Evolutionary conservation across 2,113 vertebrate genomes (phyloP), one percentile per base, ranked within the genome.

Genomic region (Mesocricetus auratus): DNA sequence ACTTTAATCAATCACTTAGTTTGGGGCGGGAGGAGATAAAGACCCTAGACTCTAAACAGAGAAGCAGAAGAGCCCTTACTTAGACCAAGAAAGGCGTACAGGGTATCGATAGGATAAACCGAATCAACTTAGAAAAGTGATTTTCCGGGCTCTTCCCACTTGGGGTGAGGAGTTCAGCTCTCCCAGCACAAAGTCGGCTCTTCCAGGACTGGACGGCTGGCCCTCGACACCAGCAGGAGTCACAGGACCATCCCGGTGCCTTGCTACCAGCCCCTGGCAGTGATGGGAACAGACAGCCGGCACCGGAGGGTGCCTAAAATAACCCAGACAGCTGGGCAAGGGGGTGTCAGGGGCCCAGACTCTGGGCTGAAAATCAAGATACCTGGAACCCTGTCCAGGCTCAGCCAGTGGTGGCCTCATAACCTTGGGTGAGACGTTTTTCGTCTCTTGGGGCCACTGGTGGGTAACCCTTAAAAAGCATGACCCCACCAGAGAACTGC

Each of bases 261-360:
- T 85, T 75, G 31, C 77, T 82, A 69, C 86, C 89, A 77, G 78
- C 71, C 83, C 62, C 0, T 1, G 62, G 15, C 78, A 60, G 39
- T 4, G 69, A 47, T 77, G 95, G 94, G 94, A 86, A 73, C 89
- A 93, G 94, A 86, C 94, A 93, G 96, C 97, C 97, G 96, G 95
- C 96, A 92, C 2, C 0, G 68, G 96, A 94, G 29, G 53, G 62
- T 68, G 78, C 89, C 96, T 92, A 89, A 97, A 98, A 97, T 97
- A 97, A 86, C 96, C 83, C 96, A 96, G 97, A 98, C 97, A 97
- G 97, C 97, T 97, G 97, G 90, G 64, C 21, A 7, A 81, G 68
- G 73, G 94, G 73, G 73, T 92, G 91, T 78, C 66, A 68, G 0
- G n/a, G 91, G 86, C 91, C 75, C 88, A 13, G 92, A 90, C 58